A percentile compares a stretch with the other conserved stretches of the same genome.
These are phyloP conservation scores for Mythimna albipuncta DNA, from an alignment of 2,888 invertebrate species.

Conservation along the genomic window DNA sequence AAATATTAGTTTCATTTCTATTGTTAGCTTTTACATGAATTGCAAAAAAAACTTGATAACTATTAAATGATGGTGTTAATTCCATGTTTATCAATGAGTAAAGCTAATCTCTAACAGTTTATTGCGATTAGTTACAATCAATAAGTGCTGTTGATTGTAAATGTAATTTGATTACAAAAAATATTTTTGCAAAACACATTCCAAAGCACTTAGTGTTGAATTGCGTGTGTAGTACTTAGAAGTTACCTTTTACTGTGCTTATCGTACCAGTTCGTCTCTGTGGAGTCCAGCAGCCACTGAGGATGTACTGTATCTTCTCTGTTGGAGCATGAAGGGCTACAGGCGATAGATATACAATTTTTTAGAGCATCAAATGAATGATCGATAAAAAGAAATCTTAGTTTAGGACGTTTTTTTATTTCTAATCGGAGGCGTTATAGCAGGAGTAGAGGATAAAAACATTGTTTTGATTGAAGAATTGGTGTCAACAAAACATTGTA, in stretches of 20 bases:
- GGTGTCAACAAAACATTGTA: slow-evolving; percentile 67
- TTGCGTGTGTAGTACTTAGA: background rate
- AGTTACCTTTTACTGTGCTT: slow-evolving; percentile 80
- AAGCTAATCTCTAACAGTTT: background rate
- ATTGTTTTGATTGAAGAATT: slow-evolving; percentile 56
- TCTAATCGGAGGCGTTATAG: background rate
- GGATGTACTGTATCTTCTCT: slow-evolving; percentile 92
- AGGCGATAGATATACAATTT: slow-evolving; percentile 39
- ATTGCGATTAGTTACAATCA: background rate
- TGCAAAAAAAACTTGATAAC: background rate
- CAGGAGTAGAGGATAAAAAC: background rate
- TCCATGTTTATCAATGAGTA: background rate
- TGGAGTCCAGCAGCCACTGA: slow-evolving; percentile 92
- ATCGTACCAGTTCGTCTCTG: slow-evolving; percentile 92
- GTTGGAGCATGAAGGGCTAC: slow-evolving; percentile 87
- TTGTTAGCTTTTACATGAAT: background rate
- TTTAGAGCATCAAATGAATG: background rate
- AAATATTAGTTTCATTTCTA: background rate
- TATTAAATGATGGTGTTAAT: background rate
- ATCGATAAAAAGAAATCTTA: background rate
- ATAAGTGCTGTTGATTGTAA: no score
- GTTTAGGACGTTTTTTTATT: background rate
- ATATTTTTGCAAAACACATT: background rate
- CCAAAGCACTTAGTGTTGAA: background rate
- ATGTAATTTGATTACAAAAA: background rate